phyloP scores from a whole-genome alignment of 2,888 invertebrate genomes.

The Pristionchus maxplancki region DNA sequence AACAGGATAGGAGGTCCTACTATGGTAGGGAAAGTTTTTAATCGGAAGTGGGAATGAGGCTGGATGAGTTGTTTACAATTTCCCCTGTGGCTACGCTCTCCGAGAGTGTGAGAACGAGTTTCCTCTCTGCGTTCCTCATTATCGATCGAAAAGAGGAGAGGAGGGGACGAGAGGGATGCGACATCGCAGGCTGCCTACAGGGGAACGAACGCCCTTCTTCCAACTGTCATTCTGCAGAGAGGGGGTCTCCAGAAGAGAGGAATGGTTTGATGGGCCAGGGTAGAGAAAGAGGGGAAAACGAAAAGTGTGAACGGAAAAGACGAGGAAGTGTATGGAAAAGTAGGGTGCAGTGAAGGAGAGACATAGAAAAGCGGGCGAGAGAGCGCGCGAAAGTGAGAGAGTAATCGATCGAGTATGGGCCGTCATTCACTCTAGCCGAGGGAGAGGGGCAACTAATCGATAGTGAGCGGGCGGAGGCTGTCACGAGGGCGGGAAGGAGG shows the following conservation, averaged over 20 bases:
- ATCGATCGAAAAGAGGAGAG: slow-evolving; percentile 14
- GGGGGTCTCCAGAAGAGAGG: not conserved
- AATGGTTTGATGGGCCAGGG: not conserved
- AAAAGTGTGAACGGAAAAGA: not conserved
- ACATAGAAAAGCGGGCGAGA: not conserved
- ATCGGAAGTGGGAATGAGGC: not conserved
- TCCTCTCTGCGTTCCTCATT: slow-evolving; percentile 28
- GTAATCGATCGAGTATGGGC: slow-evolving; percentile 33
- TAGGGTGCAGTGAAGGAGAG: not conserved
- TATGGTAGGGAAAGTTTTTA: not conserved
- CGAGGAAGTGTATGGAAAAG: not conserved
- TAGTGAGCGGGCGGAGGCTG: slow-evolving; percentile 30
- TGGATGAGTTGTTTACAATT: not conserved
- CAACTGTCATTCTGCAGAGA: not conserved
- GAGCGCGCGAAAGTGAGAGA: not conserved
- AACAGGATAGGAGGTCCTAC: not conserved
- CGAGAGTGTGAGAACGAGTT: slow-evolving; percentile 31
- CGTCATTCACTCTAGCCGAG: slow-evolving; percentile 39
- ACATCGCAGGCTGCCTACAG: not conserved
- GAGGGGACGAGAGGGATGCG: not conserved
- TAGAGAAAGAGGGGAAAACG: not conserved
- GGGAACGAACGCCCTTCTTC: not conserved
- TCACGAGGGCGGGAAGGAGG: not conserved
- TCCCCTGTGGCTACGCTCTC: not conserved
- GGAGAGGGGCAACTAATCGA: slow-evolving; percentile 39